These are phyloP conservation scores for Meriones unguiculatus DNA, from an alignment of 2,113 vertebrate genomes.

Conservation along the genomic window DNA sequence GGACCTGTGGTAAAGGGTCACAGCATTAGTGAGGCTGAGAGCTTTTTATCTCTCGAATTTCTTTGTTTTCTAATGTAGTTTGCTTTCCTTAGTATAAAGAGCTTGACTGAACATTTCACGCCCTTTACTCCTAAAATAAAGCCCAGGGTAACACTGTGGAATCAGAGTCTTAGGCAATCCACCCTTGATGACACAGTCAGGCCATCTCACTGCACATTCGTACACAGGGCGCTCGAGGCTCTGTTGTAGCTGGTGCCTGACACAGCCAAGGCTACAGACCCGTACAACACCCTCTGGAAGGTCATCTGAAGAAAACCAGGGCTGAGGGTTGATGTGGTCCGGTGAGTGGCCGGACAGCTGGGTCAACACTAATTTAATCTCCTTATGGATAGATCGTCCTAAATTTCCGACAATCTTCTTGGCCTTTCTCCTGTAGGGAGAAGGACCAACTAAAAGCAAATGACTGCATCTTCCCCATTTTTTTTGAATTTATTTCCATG, in stretches of 20 bases:
- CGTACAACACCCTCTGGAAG: slow-evolving; percentile 1
- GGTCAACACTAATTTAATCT: neutral
- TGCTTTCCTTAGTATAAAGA: slow-evolving; percentile 58
- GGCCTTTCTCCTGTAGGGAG: neutral
- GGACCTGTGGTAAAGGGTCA: neutral
- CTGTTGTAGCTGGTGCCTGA: neutral
- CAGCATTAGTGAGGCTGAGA: too few relatives aligned
- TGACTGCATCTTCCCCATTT: slow-evolving; percentile 8
- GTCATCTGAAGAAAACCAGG: slow-evolving; percentile 44
- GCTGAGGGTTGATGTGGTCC: neutral
- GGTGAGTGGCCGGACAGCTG: neutral
- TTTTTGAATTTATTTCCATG: slow-evolving; percentile 34
- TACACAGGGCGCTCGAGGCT: slow-evolving; percentile 20
- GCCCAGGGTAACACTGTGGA: neutral
- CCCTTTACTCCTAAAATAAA: slow-evolving; percentile 57
- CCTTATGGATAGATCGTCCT: neutral
- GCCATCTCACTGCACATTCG: neutral
- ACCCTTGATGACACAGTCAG: neutral
- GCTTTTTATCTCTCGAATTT: slow-evolving; percentile 47
- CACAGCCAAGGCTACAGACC: slow-evolving; percentile 20
- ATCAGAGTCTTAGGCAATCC: neutral
- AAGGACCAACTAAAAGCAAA: neutral
- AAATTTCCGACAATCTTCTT: neutral
- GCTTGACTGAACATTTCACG: slow-evolving; percentile 20
- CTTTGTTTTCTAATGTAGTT: slow-evolving; percentile 59